Percentiles rank a stretch among this genome's conserved stretches.
phyloP scores from a whole-genome alignment of 2,797 vertebrate species.

The Siniperca undulata region DNA sequence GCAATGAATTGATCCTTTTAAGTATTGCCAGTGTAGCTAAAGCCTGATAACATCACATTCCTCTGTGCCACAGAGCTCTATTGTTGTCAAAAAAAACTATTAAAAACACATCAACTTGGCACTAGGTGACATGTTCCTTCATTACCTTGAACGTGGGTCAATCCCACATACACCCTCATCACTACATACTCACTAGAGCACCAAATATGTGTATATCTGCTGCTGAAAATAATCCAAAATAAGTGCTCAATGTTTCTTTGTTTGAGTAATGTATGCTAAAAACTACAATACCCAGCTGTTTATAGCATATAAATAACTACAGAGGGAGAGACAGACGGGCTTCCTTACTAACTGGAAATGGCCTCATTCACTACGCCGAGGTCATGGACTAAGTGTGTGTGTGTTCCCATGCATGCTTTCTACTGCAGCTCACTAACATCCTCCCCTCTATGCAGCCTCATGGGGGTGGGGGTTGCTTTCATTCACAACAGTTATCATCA shows the following conservation, averaged over 20 bases:
- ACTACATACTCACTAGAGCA: neutral
- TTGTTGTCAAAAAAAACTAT: neutral
- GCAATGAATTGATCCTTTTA: neutral
- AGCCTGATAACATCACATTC: neutral
- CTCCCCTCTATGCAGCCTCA: too few species aligned
- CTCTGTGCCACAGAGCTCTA: neutral
- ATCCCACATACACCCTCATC: neutral
- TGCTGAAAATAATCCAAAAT: conserved; percentile 8
- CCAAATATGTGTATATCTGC: neutral
- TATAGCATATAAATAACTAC: conserved; percentile 66
- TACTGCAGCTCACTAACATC: too few species aligned
- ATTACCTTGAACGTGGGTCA: too few species aligned
- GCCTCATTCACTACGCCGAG: conserved; percentile 33
- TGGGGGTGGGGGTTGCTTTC: neutral
- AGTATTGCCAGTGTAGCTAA: neutral
- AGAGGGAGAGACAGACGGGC: conserved; percentile 39
- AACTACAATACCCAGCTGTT: conserved; percentile 20
- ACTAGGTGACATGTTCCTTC: neutral
- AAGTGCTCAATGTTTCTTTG: conserved; percentile 6
- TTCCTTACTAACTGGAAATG: conserved; percentile 51
- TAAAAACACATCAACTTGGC: neutral
- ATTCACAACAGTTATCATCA: neutral
- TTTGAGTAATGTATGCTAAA: conserved; percentile 18
- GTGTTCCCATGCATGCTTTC: too few species aligned
- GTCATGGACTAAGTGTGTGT: conserved; percentile 28